Evolutionary conservation across 1,140 invertebrate species (phyloP), one percentile per base, ranked within the genome.

Genomic region (Tetragonula clypearis): DNA sequence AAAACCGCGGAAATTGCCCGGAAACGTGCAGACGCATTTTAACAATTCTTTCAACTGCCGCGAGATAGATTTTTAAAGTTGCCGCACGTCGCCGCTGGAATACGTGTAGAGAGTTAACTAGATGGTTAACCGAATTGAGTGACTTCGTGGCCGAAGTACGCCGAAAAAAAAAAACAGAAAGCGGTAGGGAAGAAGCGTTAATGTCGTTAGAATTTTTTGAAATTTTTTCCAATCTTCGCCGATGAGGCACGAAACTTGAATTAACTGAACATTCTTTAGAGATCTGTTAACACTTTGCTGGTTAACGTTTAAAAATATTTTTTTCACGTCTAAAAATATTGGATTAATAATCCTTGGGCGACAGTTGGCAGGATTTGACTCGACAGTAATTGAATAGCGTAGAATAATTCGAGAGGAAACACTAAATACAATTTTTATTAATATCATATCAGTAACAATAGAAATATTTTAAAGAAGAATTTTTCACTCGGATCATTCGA

Each of bases 41-140:
- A 53, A 74, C 49, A 74, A 26, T 49, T 26, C n/a, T 11, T 74
- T 8, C 53, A 49, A 30, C 11, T 21, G 26, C 14, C 11, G 17
- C 35, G 30, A 35, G 21, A 35, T 76, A 35, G 55, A 56, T 76
- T 56, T 76, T 58, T 26, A 53, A 73, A 73, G 53, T 73, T 55
- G 49, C 0, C 71, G 41, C 71, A 73, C 23, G 71, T 73, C 35
- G 15, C 6, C 21, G 15, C 2, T 26, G 41, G 6, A 26, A 73
- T 73, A 73, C 71, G 71, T 8, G 35, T 26, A 9, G 71, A 26
- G 6, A 14, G 30, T n/a, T 78, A 78, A 65, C 21, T n/a, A 26
- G 8, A 49, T 66, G 17, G 23, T n/a, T 26, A 26, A 66, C 4
- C 17, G 35, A 49, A 23, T 15, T 26, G 60, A 62, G 35, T 78